Evolutionary conservation across 2,113 vertebrate species (phyloP).

Genomic region (Sinosuthora webbiana): DNA sequence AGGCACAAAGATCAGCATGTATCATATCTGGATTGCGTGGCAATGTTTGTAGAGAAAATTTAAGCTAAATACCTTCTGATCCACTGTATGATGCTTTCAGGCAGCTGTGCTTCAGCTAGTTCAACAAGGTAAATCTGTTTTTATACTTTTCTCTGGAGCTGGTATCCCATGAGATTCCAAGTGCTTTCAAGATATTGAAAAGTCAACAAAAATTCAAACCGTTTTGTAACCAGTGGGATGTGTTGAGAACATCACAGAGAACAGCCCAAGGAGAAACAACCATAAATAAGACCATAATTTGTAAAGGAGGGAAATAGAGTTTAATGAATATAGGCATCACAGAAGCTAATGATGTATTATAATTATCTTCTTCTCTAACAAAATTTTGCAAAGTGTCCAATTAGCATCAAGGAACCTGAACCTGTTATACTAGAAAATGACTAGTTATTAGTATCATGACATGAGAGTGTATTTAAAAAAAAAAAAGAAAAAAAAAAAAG

Average conservation of each 20-base stretch:
- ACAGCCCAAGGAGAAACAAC: not conserved
- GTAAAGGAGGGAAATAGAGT: not conserved
- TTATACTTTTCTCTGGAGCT: not conserved
- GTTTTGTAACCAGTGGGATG: not conserved
- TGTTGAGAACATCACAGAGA: not conserved
- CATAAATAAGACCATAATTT: not conserved
- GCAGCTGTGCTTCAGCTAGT: not conserved
- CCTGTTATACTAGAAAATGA: not conserved
- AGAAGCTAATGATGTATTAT: not conserved
- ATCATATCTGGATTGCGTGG: not conserved
- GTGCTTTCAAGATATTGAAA: not conserved
- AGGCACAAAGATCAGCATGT: not conserved
- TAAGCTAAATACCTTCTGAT: not conserved
- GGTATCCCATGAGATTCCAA: not conserved
- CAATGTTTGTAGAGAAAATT: not conserved
- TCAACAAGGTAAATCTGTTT: not conserved
- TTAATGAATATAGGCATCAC: not conserved
- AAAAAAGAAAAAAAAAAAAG: not conserved
- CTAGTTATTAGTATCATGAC: not conserved
- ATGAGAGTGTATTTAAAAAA: fast-evolving
- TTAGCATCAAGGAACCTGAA: not conserved
- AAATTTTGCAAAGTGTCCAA: not conserved
- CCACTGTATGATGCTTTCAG: not conserved
- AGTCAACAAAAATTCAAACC: not conserved
- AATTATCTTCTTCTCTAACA: not conserved